Base-by-base conservation (phyloP, 2,113 vertebrate genomes). In the Paramormyrops kingsleyae region DNA sequence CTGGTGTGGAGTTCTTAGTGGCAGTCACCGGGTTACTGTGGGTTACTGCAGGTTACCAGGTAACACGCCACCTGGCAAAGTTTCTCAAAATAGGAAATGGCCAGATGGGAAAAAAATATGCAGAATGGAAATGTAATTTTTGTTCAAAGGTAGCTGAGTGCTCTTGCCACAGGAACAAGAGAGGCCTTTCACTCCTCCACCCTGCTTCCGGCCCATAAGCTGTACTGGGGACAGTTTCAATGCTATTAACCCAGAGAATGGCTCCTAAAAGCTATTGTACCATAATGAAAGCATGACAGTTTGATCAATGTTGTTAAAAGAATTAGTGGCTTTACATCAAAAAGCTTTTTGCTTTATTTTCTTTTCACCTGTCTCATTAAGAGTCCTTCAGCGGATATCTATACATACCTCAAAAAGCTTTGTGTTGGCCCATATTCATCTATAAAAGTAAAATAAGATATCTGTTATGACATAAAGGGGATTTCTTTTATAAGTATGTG, bases 311-410 rank as follows among this genome's bases (percentile, higher is more conserved):
- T 97, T 97, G 96, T 97, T 97, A 98, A 97, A 95, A 95, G 96
- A 98, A 98, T 99, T 98, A 97, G 96, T 96, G 96, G 97, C 96
- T 97, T 97, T 97, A 99, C 98, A 98, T 97, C 97, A 97, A 98
- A 99, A 99, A 97, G 97, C 97, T 99, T 96, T 96, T 96, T 96
- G 93, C 90, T 91, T 91, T 92, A 91, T 91, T 87, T 92, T 49
- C 62, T 70, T 96, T 97, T 96, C 90, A 80, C 96, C 96, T 97
- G 96, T 95, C 95, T 97, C 96, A 97, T 97, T 98, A 97, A 97
- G 97, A 96, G 95, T 95, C 96, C 97, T 97, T 97, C 96, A 97
- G 97, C 97, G 96, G 97, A 97, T 98, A 97, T 97, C 97, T 97
- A 95, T 97, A 97, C 94, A 95, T 97, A 93, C 95, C 93, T 95